Evolutionary conservation across 2,797 vertebrate genomes (phyloP), one percentile per base, ranked within the genome.

Genomic region (Gambelia wislizenii): DNA sequence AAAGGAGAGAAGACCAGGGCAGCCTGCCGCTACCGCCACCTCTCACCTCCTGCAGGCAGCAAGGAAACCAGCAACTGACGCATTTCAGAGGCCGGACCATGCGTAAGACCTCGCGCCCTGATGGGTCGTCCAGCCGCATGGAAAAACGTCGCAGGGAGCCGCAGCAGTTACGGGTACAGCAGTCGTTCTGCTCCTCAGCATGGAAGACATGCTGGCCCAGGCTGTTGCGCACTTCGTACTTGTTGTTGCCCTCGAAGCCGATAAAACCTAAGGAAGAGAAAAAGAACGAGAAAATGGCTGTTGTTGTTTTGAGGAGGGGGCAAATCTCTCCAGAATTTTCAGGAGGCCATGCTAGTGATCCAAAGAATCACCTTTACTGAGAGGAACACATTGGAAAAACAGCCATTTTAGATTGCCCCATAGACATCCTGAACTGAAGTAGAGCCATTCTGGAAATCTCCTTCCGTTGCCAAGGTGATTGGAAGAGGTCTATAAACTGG

Each of bases 81-180:
- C 98, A 99, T 89, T 97, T 98, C 90, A 96, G 98, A 9, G 98
- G 98, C 4, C 98, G 97, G 8, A 98, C 95, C 77, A 99, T 96
- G 4, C 97, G 98, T 90, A 99, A 97, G 95, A 99, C 98, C 89
- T 99, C 98, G 0, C 97, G 93, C 89, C 98, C 98, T 12, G 36
- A 54, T 88, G 96, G 96, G 95, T 99, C 98, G 76, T 97, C 98
- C 91, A 99, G 97, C 83, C 97, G 98, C 96, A 99, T 97, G 91
- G 98, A 97, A 54, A 98, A 98, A 85, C 98, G 98, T 77, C 98
- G 97, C 88, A 98, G 95, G 1, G 98, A 95, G 2, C 98, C 98
- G 9, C 98, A 98, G 97, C 98, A 98, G 94, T 98, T 98, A 14
- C 98, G 97, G 0, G 98, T 98, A 87, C 98, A 98, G 93, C 98